Conservation (phyloP, 2,888 invertebrate genomes). For the Spodoptera littoralis region DNA sequence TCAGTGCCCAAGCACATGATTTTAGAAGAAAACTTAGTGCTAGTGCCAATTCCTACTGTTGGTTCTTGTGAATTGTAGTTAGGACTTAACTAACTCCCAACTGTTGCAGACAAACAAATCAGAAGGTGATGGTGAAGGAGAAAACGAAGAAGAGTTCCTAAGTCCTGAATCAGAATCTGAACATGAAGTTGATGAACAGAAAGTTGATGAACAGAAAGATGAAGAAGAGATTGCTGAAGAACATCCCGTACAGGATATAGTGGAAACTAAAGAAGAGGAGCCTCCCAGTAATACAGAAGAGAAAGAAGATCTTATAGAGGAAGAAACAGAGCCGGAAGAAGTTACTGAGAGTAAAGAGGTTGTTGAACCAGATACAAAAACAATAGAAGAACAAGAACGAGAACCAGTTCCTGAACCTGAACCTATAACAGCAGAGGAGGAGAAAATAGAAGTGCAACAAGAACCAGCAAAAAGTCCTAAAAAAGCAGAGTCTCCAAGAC, state of each 20-base stretch:
- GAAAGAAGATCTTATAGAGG: slow-evolving; percentile 27
- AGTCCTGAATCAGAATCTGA: slow-evolving; percentile 85
- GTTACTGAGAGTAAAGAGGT: slow-evolving; percentile 20
- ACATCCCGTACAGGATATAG: slow-evolving; percentile 31
- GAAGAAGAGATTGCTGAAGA: slow-evolving; percentile 67
- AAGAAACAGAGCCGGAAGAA: slow-evolving; percentile 21
- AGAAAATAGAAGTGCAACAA: background rate
- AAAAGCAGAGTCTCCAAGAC: slow-evolving; percentile 10
- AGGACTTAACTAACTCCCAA: background rate
- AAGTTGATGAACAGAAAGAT: slow-evolving; percentile 69
- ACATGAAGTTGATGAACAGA: slow-evolving; percentile 71
- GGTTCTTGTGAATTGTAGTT: background rate
- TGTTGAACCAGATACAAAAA: slow-evolving; percentile 6
- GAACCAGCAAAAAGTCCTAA: slow-evolving; percentile 2
- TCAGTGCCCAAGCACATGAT: no score
- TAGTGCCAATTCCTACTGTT: no score
- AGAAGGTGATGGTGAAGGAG: slow-evolving; percentile 82
- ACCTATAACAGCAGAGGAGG: slow-evolving; percentile 3
- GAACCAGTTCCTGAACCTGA: background rate
- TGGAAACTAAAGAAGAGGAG: slow-evolving; percentile 36
- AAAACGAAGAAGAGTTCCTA: slow-evolving; percentile 85
- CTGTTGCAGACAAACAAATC: slow-evolving; percentile 64
- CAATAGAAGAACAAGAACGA: slow-evolving; percentile 1
- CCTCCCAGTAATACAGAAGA: slow-evolving; percentile 28
- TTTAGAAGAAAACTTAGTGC: no score